These are phyloP conservation scores for Pristionchus fissidentatus DNA, from an alignment of 2,888 invertebrate species.

Conservation along the genomic window DNA sequence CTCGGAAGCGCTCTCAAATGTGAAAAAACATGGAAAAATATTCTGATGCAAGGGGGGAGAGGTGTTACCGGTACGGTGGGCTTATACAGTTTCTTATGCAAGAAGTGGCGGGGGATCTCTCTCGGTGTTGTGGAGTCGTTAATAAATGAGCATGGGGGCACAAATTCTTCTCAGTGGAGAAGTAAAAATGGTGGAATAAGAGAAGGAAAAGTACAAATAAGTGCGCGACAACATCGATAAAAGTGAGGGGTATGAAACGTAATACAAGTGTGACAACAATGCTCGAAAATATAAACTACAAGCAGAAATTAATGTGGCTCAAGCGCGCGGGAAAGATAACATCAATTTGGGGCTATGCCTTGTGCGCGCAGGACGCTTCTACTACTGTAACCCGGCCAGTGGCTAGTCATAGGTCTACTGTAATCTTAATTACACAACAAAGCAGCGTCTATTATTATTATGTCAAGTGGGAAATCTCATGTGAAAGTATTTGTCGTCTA, in stretches of 20 bases:
- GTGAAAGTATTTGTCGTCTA: constrained; percentile 29
- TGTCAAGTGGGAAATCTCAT: constrained; percentile 14
- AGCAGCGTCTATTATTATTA: constrained; percentile 36
- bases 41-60: no score
- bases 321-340: no score
- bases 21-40: no score
- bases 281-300: background rate
- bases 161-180: constrained; percentile 22
- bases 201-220: background rate
- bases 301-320: background rate
- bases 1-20: background rate
- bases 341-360: no score
- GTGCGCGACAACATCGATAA: constrained; percentile 7
- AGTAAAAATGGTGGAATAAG: background rate
- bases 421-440: constrained; percentile 27
- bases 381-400: constrained; percentile 27
- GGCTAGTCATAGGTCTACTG: background rate
- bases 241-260: background rate
- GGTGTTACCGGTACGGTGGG: constrained; percentile 23
- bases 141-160: constrained; percentile 18
- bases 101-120: no score
- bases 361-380: background rate
- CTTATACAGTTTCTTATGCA: constrained; percentile 10
- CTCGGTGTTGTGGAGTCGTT: background rate
- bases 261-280: background rate